Percentiles rank a stretch among this genome's conserved stretches.
Conservation (phyloP, 2,113 vertebrate species). For the Uropsilus gracilis region DNA sequence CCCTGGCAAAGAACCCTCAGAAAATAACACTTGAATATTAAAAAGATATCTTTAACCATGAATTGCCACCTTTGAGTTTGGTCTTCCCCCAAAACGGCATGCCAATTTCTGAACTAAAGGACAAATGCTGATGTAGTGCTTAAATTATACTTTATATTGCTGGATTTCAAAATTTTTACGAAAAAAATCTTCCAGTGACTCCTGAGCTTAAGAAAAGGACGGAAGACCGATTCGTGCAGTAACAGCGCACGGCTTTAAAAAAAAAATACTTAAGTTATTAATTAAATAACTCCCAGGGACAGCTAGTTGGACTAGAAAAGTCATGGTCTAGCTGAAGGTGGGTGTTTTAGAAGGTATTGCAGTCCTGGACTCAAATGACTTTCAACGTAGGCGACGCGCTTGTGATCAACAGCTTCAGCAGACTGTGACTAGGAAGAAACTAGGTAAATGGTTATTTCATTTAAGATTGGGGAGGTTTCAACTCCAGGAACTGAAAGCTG, state of each 20-base stretch:
- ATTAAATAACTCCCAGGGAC: background rate
- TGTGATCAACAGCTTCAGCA: background rate
- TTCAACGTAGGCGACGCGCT: background rate
- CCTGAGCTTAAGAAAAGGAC: background rate
- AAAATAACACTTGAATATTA: constrained; percentile 9
- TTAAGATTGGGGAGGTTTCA: background rate
- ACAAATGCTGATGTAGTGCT: background rate
- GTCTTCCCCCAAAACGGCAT: background rate
- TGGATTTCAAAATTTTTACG: background rate
- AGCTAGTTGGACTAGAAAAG: background rate
- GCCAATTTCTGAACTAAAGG: background rate
- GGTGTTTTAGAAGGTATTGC: background rate
- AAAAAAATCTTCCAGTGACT: constrained; percentile 16
- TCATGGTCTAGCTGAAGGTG: background rate
- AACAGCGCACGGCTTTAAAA: background rate
- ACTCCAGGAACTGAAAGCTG: background rate
- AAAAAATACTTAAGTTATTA: background rate
- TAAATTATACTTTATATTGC: background rate
- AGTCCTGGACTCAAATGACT: background rate
- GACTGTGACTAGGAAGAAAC: background rate
- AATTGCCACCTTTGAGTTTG: background rate
- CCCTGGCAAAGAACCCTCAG: background rate
- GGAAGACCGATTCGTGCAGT: too few species aligned
- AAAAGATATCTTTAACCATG: background rate
- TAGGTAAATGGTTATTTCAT: background rate